A percentile compares a stretch with the other conserved stretches of the same genome.
These are phyloP conservation scores for Tribolium freemani DNA, from an alignment of 2,888 invertebrate genomes.

Conservation along the genomic window DNA sequence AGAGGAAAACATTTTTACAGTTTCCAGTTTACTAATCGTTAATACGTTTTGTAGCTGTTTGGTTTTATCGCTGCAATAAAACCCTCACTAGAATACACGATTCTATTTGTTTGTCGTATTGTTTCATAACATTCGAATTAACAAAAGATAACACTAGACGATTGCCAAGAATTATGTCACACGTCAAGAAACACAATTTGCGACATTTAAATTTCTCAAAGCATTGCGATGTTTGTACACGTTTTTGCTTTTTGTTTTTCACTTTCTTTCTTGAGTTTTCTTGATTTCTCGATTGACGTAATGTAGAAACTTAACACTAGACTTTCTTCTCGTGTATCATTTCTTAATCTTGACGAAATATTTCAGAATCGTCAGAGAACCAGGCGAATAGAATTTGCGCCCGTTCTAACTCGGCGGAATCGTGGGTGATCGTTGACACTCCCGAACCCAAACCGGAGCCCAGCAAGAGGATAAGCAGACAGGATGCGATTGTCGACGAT, in stretches of 20 bases:
- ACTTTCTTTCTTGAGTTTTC: not conserved
- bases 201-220: not conserved
- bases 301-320: not conserved
- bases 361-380: constrained; percentile 60
- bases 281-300: not conserved
- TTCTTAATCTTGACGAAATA: constrained; percentile 23
- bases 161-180: constrained; percentile 3
- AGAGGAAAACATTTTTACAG: not conserved
- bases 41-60: constrained; percentile 14
- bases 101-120: constrained; percentile 4
- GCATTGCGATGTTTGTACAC: too few species aligned
- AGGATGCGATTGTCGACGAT: constrained; percentile 47
- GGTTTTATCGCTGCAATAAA: not conserved
- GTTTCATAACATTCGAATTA: constrained; percentile 17
- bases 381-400: constrained; percentile 66
- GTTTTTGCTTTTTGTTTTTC: not conserved
- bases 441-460: constrained; percentile 39
- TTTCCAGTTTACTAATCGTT: constrained; percentile 8
- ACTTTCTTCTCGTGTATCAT: not conserved
- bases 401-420: constrained; percentile 73
- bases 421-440: constrained; percentile 62
- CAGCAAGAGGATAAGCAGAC: constrained; percentile 49
- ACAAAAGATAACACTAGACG: constrained; percentile 10
- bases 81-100: not conserved
- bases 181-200: not conserved